phyloP scores from a whole-genome alignment of 2,888 invertebrate genomes.

The Troides helena region DNA sequence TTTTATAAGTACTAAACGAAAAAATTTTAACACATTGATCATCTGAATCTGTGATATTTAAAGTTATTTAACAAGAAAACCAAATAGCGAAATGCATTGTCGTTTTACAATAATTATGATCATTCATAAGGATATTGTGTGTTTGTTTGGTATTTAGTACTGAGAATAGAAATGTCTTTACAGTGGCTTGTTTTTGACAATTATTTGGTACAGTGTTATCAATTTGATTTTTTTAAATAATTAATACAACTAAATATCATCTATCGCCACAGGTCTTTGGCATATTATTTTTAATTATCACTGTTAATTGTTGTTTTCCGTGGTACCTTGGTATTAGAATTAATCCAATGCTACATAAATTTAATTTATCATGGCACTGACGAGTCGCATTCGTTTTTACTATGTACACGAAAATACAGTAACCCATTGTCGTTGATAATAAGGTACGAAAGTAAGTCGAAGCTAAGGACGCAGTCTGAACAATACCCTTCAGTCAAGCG shows the following conservation, averaged over 20 bases:
- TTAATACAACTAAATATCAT: no score
- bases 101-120: no score
- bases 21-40: neutral
- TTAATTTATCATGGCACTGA: constrained; percentile 21
- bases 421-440: constrained; percentile 30
- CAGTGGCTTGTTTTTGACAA: no score
- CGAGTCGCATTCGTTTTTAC: constrained; percentile 18
- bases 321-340: constrained; percentile 20
- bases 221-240: no score
- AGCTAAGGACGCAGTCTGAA: constrained; percentile 30
- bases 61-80: no score
- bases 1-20: neutral
- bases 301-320: neutral
- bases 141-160: no score
- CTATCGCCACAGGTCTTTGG: neutral
- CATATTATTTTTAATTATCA: constrained; percentile 9
- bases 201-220: no score
- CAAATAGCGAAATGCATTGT: no score
- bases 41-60: no score
- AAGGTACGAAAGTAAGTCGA: constrained; percentile 12
- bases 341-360: constrained; percentile 28
- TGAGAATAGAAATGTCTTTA: no score
- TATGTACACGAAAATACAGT: constrained; percentile 29
- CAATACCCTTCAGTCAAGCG: constrained; percentile 26
- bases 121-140: no score